Evolutionary conservation across 1,140 invertebrate species (phyloP).

Genomic region (Formica selysi): DNA sequence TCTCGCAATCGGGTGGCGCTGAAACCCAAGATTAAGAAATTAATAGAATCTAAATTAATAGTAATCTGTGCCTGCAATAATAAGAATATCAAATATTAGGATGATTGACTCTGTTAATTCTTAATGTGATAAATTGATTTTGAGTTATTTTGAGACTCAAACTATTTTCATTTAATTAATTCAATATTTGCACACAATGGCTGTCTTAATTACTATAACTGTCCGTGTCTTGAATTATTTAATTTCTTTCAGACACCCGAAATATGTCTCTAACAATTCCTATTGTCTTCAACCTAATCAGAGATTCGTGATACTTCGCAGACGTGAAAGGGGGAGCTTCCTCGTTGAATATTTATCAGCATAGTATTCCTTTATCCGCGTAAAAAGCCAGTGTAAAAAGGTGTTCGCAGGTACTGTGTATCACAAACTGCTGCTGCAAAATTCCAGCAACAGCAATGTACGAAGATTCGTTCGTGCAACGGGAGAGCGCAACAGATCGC

Average conservation of each 20-base stretch:
- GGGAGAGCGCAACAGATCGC: conserved; percentile 27
- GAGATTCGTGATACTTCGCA: background rate
- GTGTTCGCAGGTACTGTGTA: background rate
- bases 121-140: background rate
- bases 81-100: background rate
- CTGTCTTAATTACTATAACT: background rate
- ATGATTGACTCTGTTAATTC: background rate
- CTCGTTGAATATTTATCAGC: background rate
- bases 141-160: background rate
- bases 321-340: background rate
- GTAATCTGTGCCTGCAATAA: background rate
- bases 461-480: background rate
- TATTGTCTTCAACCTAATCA: background rate
- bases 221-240: background rate
- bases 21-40: conserved; percentile 75
- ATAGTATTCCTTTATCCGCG: background rate
- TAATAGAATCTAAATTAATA: no score
- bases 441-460: background rate
- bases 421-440: background rate
- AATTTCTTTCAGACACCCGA: background rate
- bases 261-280: background rate
- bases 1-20: conserved; percentile 96
- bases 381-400: background rate
- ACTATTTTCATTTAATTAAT: no score
- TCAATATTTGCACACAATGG: background rate